Percentiles rank a stretch among this genome's conserved stretches.
phyloP scores from a whole-genome alignment of 1,140 invertebrate species.

The Acyrthosiphon pisum region DNA sequence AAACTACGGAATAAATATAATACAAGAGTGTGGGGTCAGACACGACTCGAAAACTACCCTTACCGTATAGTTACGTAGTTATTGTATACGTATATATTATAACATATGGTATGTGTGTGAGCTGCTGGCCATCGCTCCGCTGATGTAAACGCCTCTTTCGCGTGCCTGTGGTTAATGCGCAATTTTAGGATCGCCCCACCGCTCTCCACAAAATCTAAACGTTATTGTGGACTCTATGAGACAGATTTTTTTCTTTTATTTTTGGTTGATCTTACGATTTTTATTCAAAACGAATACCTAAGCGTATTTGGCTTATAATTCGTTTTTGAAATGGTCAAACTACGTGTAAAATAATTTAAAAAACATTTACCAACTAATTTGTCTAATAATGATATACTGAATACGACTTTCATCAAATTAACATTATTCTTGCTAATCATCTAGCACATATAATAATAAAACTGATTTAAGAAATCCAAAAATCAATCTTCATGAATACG shows the following conservation, averaged over 20 bases:
- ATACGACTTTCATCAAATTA: background rate
- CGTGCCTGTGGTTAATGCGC: background rate
- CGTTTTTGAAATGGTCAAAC: background rate
- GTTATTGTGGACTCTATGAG: background rate
- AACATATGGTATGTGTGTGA: background rate
- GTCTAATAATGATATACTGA: background rate
- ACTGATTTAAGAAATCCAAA: background rate
- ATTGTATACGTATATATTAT: background rate
- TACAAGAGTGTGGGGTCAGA: background rate
- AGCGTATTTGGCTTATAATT: no score
- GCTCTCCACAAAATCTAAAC: background rate
- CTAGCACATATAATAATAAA: background rate
- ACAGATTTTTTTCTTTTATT: background rate
- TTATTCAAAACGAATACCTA: background rate
- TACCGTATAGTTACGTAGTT: background rate
- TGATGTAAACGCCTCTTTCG: slow-evolving; percentile 11
- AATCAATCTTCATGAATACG: background rate
- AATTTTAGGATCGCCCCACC: background rate
- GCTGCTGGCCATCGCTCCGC: background rate
- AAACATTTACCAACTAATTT: background rate
- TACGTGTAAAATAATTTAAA: background rate
- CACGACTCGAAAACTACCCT: slow-evolving; percentile 29
- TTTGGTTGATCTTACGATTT: background rate
- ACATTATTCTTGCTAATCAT: background rate
- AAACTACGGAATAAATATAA: background rate